Conservation (phyloP, 2,888 invertebrate genomes). For the Cantharis lateralis region DNA sequence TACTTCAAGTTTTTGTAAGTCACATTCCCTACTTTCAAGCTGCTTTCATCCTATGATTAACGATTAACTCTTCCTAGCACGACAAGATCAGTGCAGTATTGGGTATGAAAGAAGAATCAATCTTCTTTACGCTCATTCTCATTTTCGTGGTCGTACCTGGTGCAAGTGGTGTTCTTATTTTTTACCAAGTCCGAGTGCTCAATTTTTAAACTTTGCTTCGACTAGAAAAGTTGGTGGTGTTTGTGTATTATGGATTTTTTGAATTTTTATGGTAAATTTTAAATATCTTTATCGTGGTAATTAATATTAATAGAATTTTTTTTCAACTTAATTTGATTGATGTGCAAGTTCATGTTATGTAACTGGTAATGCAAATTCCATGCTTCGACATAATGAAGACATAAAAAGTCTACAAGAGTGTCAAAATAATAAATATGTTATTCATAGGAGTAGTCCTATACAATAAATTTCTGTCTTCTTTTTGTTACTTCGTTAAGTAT, state of each 20-base stretch:
- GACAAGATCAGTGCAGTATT: constrained; percentile 29
- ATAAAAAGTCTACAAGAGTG: constrained; percentile 1
- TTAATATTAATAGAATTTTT: neutral
- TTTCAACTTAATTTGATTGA: neutral
- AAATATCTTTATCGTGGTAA: neutral
- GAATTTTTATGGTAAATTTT: neutral
- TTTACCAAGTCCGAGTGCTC: neutral
- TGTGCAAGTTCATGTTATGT: constrained; percentile 1
- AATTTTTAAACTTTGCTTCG: neutral
- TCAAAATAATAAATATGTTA: constrained; percentile 1
- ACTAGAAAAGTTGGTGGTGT: neutral
- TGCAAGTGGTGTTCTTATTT: constrained; percentile 1
- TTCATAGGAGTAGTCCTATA: neutral
- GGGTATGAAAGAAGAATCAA: constrained; percentile 11
- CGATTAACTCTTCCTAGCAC: constrained; percentile 23
- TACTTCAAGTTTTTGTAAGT: neutral
- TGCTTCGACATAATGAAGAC: neutral
- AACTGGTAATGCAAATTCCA: neutral
- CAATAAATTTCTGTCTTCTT: neutral
- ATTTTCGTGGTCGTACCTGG: constrained; percentile 14
- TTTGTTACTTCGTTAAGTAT: neutral
- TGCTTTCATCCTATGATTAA: neutral
- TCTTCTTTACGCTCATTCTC: constrained; percentile 22
- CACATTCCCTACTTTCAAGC: neutral
- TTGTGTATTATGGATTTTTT: neutral